phyloP scores from a whole-genome alignment of 2,797 vertebrate species.

The Rachycentron canadum region DNA sequence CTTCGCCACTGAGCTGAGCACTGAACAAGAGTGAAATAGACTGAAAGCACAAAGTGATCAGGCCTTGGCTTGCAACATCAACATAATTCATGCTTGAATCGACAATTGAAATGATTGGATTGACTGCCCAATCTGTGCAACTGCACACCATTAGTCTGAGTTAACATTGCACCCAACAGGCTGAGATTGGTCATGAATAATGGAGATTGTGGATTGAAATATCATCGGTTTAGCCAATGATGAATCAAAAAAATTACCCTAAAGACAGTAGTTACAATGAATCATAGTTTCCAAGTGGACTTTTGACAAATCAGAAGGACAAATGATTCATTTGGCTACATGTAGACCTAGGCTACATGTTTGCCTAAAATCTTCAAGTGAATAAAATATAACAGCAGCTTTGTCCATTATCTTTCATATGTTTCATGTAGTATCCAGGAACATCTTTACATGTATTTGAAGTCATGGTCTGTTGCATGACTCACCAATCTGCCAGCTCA shows the following conservation, averaged over 20 bases:
- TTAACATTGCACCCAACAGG: conserved; percentile 33
- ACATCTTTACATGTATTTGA: conserved; percentile 10
- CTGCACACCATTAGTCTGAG: conserved; percentile 53
- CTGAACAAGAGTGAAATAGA: neutral
- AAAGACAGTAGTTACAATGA: conserved; percentile 33
- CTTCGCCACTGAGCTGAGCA: neutral
- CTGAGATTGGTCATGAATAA: conserved; percentile 42
- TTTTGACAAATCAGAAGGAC: conserved; percentile 31
- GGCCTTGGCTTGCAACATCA: neutral
- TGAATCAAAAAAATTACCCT: conserved; percentile 44
- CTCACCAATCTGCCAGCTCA: conserved; percentile 53
- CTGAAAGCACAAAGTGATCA: neutral
- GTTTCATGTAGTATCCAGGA: conserved; percentile 31
- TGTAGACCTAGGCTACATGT: conserved; percentile 15
- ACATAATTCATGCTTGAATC: neutral
- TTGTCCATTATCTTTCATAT: conserved; percentile 13
- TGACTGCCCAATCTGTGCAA: conserved; percentile 44
- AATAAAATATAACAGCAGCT: neutral
- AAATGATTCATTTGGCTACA: conserved; percentile 21
- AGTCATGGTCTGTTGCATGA: conserved; percentile 22
- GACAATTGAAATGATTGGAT: conserved; percentile 15
- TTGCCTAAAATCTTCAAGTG: neutral
- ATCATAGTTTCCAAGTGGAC: conserved; percentile 25
- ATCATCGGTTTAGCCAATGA: conserved; percentile 19
- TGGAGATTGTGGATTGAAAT: conserved; percentile 34